These are phyloP conservation scores for Drosophila hydei DNA, from an alignment of 1,140 invertebrate species.

Conservation along the genomic window DNA sequence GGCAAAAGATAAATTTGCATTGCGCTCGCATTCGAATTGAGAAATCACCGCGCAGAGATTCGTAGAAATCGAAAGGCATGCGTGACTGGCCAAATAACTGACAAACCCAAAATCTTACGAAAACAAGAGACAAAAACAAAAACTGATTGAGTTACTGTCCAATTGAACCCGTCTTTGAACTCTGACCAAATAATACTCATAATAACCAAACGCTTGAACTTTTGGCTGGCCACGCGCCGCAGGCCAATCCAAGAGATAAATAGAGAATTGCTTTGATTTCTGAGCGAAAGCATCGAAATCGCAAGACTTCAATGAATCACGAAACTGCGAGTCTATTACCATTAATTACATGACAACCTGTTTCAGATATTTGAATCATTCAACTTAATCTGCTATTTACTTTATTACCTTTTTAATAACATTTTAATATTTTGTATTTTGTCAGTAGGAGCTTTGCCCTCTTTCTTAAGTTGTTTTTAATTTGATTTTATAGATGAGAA, in stretches of 20 bases:
- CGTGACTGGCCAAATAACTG: slow-evolving; percentile 59
- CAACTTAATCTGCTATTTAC: neutral
- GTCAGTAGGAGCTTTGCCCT: no score
- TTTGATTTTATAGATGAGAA: no score
- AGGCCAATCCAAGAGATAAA: slow-evolving; percentile 19
- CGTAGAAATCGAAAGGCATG: slow-evolving; percentile 68
- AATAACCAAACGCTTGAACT: slow-evolving; percentile 30
- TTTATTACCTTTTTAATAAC: neutral
- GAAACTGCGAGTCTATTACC: neutral
- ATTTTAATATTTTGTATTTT: no score
- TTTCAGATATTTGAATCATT: neutral
- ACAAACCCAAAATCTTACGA: slow-evolving; percentile 36
- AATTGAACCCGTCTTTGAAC: slow-evolving; percentile 41
- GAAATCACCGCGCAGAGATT: slow-evolving; percentile 58
- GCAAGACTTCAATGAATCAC: slow-evolving; percentile 22
- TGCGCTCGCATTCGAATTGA: slow-evolving; percentile 62
- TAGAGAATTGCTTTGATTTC: slow-evolving; percentile 26
- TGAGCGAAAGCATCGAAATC: slow-evolving; percentile 26
- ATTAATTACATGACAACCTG: slow-evolving; percentile 20
- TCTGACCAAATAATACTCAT: slow-evolving; percentile 9
- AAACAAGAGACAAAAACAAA: slow-evolving; percentile 25
- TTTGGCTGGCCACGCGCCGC: slow-evolving; percentile 25
- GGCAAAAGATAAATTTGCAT: slow-evolving; percentile 62
- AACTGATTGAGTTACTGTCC: slow-evolving; percentile 45
- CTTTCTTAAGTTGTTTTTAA: no score